Evolutionary conservation across 1,140 invertebrate genomes (phyloP), one percentile per base, ranked within the genome.

Genomic region (Lithobius niger): DNA sequence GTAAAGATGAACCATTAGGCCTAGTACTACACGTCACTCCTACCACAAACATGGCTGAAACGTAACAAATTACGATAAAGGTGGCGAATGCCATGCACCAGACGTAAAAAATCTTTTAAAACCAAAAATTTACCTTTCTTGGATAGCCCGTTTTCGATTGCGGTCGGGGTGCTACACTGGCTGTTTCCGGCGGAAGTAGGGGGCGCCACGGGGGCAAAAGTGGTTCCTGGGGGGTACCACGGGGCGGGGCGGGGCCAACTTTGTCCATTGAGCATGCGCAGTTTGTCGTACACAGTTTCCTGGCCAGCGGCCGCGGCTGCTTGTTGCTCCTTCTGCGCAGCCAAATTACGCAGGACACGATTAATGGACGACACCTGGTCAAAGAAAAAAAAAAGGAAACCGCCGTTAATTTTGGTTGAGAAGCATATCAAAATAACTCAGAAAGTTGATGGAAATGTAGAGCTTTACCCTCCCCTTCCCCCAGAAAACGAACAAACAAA

Each of bases 341-440:
- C 87, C 53, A 97, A 76, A 72, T 96, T 97, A 42, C 93, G 79
- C 58, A 97, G 75, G n/a, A 97, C 93, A 60, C 93, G 84, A 74
- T 97, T 97, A 63, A 97, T 97, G n/a, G 92, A 97, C 4, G 93
- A 97, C 40, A 97, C 92, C 92, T 96, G 73, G 18, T 4, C 13
- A 26, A 60, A 47, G 6, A 50, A 53, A 50, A 45, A 19, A 45
- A 19, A 45, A 45, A n/a, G n/a, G n/a, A n/a, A n/a, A n/a, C n/a
- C n/a, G n/a, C n/a, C n/a, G n/a, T n/a, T n/a, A n/a, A n/a, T n/a
- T n/a, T n/a, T n/a, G n/a, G n/a, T n/a, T n/a, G n/a, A n/a, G n/a
- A n/a, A n/a, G n/a, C n/a, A n/a, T n/a, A n/a, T n/a, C n/a, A n/a
- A n/a, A n/a, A n/a, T n/a, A n/a, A n/a, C n/a, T n/a, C n/a, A n/a